These are phyloP conservation scores for Melanotaenia boesemani DNA, from an alignment of 2,797 vertebrate species.

Conservation along the genomic window DNA sequence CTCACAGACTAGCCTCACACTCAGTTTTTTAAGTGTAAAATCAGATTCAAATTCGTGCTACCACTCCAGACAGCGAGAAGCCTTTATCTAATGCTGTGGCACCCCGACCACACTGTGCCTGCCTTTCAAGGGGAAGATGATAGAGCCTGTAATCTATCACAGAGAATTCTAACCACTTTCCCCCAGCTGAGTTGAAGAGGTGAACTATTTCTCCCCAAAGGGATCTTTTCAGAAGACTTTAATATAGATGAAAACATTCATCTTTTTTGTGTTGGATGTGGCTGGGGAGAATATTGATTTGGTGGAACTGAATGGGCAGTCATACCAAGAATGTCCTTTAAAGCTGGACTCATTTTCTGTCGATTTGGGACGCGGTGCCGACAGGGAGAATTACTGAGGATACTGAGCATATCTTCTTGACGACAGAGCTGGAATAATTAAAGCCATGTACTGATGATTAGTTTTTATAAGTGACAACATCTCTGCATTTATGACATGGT, in stretches of 20 bases:
- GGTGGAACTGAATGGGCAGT: constrained; percentile 42
- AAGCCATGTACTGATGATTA: constrained; percentile 44
- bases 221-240: constrained; percentile 65
- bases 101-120: constrained; percentile 48
- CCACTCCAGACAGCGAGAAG: constrained; percentile 41
- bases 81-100: constrained; percentile 62
- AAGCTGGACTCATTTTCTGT: constrained; percentile 34
- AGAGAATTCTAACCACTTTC: constrained; percentile 72
- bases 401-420: constrained; percentile 20
- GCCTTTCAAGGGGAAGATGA: constrained; percentile 75
- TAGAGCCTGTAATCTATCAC: constrained; percentile 77
- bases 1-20: constrained; percentile 33
- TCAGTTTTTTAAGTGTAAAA: constrained; percentile 63
- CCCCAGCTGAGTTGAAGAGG: constrained; percentile 68
- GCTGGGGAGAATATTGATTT: constrained; percentile 69
- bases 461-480: constrained; percentile 46
- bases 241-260: constrained; percentile 79
- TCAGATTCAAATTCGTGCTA: constrained; percentile 54
- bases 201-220: constrained; percentile 72
- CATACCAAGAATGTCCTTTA: constrained; percentile 58
- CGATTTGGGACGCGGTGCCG: constrained; percentile 3
- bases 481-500: constrained; percentile 27
- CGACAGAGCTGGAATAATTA: constrained; percentile 58
- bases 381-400: constrained; percentile 24
- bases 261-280: constrained; percentile 65